These are phyloP conservation scores for Plemyria rubiginata DNA, from an alignment of 2,888 invertebrate genomes.

Conservation along the genomic window DNA sequence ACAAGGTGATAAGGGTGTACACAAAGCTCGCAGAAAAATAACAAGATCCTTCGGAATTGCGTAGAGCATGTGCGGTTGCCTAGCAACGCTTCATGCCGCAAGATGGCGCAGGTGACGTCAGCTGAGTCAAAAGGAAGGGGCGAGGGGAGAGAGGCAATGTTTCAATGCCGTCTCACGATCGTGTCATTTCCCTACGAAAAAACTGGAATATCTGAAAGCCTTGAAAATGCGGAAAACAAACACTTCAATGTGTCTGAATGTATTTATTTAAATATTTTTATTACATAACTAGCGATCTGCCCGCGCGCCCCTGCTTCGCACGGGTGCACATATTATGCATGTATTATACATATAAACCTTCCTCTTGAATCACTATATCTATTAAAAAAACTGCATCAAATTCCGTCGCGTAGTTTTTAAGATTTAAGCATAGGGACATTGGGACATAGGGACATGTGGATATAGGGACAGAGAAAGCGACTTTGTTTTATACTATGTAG, in stretches of 20 bases:
- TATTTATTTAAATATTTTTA: slow-evolving; percentile 20
- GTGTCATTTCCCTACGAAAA: slow-evolving; percentile 81
- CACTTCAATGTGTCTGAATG: neutral
- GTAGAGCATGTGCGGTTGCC: slow-evolving; percentile 73
- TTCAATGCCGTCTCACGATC: slow-evolving; percentile 66
- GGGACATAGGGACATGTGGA: too few species aligned
- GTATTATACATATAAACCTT: too few species aligned
- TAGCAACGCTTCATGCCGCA: slow-evolving; percentile 78
- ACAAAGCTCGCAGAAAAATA: slow-evolving; percentile 7
- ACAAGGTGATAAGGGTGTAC: neutral
- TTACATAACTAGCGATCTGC: too few species aligned
- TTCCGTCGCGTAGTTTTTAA: too few species aligned
- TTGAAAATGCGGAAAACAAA: slow-evolving; percentile 65
- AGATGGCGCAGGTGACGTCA: slow-evolving; percentile 83
- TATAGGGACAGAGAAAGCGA: too few species aligned
- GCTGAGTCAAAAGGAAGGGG: slow-evolving; percentile 53
- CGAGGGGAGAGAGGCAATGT: slow-evolving; percentile 63
- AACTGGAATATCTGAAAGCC: slow-evolving; percentile 70
- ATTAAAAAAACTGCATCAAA: too few species aligned
- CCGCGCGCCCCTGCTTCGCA: too few species aligned
- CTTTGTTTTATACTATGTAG: too few species aligned
- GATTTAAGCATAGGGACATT: too few species aligned
- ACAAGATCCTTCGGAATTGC: slow-evolving; percentile 49
- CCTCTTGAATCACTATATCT: too few species aligned
- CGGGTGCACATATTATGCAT: too few species aligned